Evolutionary conservation across 2,888 invertebrate species (phyloP).

Genomic region (Cataglyphis livida): DNA sequence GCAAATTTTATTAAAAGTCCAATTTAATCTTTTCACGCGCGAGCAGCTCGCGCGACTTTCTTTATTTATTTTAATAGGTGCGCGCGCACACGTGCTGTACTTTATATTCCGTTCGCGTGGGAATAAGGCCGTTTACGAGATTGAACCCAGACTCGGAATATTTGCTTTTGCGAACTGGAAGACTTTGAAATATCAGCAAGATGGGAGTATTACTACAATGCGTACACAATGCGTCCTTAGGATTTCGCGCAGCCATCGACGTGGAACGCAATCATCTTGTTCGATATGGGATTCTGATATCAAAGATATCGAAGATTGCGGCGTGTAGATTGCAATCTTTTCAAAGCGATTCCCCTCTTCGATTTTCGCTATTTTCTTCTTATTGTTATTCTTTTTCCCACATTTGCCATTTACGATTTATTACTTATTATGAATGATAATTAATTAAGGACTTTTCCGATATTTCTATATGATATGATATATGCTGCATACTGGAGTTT

Average conservation of each 20-base stretch:
- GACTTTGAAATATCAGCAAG: conserved; percentile 31
- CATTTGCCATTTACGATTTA: neutral
- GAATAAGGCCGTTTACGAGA: conserved; percentile 42
- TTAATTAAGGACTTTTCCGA: neutral
- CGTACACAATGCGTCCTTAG: conserved; percentile 16
- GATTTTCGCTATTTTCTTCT: neutral
- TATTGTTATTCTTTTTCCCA: neutral
- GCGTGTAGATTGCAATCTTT: conserved; percentile 3
- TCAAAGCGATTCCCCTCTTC: neutral
- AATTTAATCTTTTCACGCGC: conserved; percentile 66
- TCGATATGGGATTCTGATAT: conserved; percentile 11
- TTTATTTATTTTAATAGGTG: conserved; percentile 41
- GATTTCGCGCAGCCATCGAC: conserved; percentile 28
- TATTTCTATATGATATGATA: neutral
- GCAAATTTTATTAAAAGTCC: conserved; percentile 74
- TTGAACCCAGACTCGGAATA: conserved; percentile 28
- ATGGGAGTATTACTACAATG: neutral
- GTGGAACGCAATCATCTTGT: conserved; percentile 38
- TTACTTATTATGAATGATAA: neutral
- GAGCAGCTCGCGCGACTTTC: neutral
- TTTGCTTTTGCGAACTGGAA: conserved; percentile 14
- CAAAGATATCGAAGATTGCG: conserved; percentile 29
- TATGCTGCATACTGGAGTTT: neutral
- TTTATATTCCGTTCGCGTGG: conserved; percentile 44
- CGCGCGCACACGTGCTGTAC: conserved; percentile 7